Percentiles rank a stretch among this genome's conserved stretches.
Conservation (phyloP, 2,888 invertebrate species). For the Zhuqinia jingwanae region DNA sequence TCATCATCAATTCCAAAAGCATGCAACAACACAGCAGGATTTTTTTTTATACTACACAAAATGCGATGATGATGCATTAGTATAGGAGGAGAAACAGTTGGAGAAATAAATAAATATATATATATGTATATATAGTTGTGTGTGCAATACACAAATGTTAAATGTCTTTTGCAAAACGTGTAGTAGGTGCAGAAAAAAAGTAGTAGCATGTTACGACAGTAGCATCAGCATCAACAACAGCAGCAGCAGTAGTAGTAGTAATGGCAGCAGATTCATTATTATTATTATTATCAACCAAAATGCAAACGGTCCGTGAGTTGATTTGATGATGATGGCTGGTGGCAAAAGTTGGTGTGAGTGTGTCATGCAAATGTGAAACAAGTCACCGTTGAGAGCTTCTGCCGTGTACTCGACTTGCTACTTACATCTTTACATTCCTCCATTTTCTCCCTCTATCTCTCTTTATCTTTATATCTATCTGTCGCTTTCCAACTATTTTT, state of each 20-base stretch:
- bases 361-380: slow-evolving; percentile 71
- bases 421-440: neutral
- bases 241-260: neutral
- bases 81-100: slow-evolving; percentile 23
- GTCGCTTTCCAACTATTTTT: neutral
- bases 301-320: slow-evolving; percentile 68
- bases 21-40: slow-evolving; percentile 41
- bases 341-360: slow-evolving; percentile 64
- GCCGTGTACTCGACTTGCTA: slow-evolving; percentile 15
- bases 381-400: slow-evolving; percentile 59
- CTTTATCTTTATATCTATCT: neutral
- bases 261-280: slow-evolving; percentile 27
- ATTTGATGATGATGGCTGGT: slow-evolving; percentile 66
- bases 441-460: neutral
- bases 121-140: too few species aligned
- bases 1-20: slow-evolving; percentile 26
- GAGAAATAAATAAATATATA: slow-evolving; percentile 19
- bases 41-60: slow-evolving; percentile 23
- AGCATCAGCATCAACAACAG: neutral
- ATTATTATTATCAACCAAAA: slow-evolving; percentile 26
- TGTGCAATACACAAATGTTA: slow-evolving; percentile 37
- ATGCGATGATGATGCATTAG: too few species aligned
- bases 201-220: neutral
- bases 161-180: slow-evolving; percentile 30
- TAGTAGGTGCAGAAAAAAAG: neutral